Evolutionary conservation across 2,797 vertebrate species (phyloP), one percentile per base, ranked within the genome.

Genomic region (Centropyge bicolor): DNA sequence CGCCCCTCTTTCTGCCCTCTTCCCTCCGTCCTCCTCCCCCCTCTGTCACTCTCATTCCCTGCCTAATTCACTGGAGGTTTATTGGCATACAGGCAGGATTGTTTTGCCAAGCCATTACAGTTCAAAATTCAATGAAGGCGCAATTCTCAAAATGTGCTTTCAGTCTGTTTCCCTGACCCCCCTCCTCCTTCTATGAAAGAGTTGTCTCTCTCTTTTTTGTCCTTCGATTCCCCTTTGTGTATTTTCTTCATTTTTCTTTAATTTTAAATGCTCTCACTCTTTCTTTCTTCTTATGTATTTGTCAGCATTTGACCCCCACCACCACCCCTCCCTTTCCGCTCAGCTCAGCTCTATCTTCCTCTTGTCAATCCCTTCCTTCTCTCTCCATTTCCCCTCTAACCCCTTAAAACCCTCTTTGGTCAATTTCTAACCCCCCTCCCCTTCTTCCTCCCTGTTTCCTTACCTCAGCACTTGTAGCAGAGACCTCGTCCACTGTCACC

Each of bases 51-150:
- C 86, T 86, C 82, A 69, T 83, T 80, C 87, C 75, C 83, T 73
- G 84, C 54, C 90, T 93, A 92, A 93, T 94, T 94, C 91, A 89
- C 89, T 88, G 83, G 91, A 90, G 89, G 80, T 90, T 92, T 94
- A 92, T 90, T 95, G 93, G 91, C 90, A 91, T 87, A 86, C 88
- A 81, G 86, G 83, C 89, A 70, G 89, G 83, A 91, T 91, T 94
- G 93, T 93, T 93, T 93, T 93, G 93, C 90, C 93, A 94, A 92
- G 88, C 91, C 93, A 92, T 93, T 92, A 91, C 89, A 91, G 93
- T 93, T 93, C 86, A 92, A 92, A 94, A 93, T 91, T 92, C 92
- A 94, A 93, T 92, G 90, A 93, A 93, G 91, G 91, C 76, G 36
- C 82, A 86, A 86, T 92, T 90, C 89, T 94, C 84, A 91, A 91